These are phyloP conservation scores for Tridacna gigas DNA, from an alignment of 2,888 invertebrate species.

Conservation along the genomic window DNA sequence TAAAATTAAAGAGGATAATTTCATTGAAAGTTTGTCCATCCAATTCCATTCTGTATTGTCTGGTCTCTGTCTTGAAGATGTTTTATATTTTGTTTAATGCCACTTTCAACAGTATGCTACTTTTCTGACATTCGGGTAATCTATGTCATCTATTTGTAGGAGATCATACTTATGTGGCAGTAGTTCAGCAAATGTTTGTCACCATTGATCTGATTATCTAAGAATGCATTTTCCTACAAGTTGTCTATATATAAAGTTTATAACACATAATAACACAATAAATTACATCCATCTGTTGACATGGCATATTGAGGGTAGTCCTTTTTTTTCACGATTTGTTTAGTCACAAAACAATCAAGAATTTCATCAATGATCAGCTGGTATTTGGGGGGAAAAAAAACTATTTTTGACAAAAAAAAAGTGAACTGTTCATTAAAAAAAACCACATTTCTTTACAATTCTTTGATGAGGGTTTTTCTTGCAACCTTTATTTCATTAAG, in stretches of 20 bases:
- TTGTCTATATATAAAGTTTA: neutral
- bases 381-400: conserved; percentile 3
- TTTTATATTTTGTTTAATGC: too few relatives aligned
- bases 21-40: too few relatives aligned
- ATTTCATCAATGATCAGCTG: neutral
- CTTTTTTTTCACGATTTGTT: neutral
- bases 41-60: too few relatives aligned
- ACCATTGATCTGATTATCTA: neutral
- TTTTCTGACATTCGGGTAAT: neutral
- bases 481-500: too few relatives aligned
- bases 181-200: neutral
- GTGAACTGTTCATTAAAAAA: too few relatives aligned
- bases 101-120: neutral
- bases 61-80: too few relatives aligned
- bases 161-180: neutral
- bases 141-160: neutral
- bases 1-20: too few relatives aligned
- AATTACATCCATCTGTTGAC: neutral
- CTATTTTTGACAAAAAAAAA: too few relatives aligned
- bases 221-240: neutral
- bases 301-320: neutral
- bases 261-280: neutral
- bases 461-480: too few relatives aligned
- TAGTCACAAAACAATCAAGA: conserved; percentile 1
- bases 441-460: too few relatives aligned